Evolutionary conservation across 64 coral and sea anemone species (phyloP).

Genomic region (Exaiptasia diaphana): DNA sequence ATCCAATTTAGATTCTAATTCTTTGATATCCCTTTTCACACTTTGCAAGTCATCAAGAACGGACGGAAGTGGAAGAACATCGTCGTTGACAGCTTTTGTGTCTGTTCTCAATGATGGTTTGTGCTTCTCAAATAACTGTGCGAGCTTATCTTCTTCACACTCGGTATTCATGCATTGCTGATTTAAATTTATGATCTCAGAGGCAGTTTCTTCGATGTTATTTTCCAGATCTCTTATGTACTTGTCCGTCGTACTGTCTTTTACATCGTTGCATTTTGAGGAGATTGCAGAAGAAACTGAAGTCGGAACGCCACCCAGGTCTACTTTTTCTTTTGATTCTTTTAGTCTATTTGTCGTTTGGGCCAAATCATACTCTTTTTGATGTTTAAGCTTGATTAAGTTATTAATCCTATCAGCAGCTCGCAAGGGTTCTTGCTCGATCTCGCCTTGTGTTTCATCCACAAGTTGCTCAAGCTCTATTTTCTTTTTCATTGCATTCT

Average conservation of each 20-base stretch:
- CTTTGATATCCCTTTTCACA: too few relatives aligned
- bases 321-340: slow-evolving; percentile 13
- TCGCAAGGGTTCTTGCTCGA: slow-evolving; percentile 35
- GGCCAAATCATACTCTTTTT: neutral
- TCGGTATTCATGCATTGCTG: neutral
- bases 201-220: neutral
- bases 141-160: neutral
- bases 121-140: neutral
- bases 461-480: slow-evolving; percentile 24
- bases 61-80: too few relatives aligned
- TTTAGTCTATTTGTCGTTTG: neutral
- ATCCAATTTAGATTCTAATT: too few relatives aligned
- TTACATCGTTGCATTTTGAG: too few relatives aligned
- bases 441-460: slow-evolving; percentile 11
- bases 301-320: neutral
- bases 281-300: neutral
- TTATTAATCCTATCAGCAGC: slow-evolving; percentile 15
- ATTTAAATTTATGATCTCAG: neutral
- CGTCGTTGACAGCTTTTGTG: too few relatives aligned
- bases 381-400: slow-evolving; percentile 38
- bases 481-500: slow-evolving; percentile 12
- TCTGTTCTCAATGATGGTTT: neutral
- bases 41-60: too few relatives aligned
- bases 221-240: neutral
- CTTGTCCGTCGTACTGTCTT: too few relatives aligned